phyloP scores from a whole-genome alignment of 2,113 vertebrate genomes.

The Mormoops blainvillei region DNA sequence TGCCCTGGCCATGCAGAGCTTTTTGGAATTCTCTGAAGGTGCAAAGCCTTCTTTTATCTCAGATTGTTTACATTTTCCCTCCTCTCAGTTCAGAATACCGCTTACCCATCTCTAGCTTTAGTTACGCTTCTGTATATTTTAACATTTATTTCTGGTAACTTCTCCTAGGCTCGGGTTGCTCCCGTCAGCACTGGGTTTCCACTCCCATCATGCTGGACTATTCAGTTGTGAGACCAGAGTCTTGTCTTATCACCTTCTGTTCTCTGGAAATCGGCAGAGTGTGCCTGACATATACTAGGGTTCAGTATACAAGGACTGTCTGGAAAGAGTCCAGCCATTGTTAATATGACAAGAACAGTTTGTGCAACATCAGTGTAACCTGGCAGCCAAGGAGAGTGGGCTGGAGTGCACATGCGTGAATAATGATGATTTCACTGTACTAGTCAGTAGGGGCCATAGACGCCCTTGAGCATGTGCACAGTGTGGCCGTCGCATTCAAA shows the following conservation, averaged over 20 bases:
- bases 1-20: not conserved
- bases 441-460: too few relatives aligned
- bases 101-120: not conserved
- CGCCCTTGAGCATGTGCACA: too few relatives aligned
- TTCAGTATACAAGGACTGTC: not conserved
- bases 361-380: too few relatives aligned
- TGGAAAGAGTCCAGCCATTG: too few relatives aligned
- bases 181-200: too few relatives aligned
- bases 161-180: not conserved
- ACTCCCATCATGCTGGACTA: fast-evolving
- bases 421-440: too few relatives aligned
- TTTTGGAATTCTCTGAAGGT: not conserved
- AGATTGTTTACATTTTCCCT: not conserved
- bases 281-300: not conserved
- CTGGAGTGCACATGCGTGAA: too few relatives aligned
- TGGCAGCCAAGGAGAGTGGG: too few relatives aligned
- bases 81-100: not conserved
- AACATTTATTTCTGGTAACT: not conserved
- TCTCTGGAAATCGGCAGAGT: not conserved
- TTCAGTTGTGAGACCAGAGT: not conserved
- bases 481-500: too few relatives aligned
- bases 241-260: not conserved
- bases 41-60: not conserved
- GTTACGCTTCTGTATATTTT: not conserved
- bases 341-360: too few relatives aligned